Percentiles rank a stretch among this genome's conserved stretches.
These are phyloP conservation scores for Temnothorax rugatulus DNA, from an alignment of 2,888 invertebrate genomes.

Conservation along the genomic window DNA sequence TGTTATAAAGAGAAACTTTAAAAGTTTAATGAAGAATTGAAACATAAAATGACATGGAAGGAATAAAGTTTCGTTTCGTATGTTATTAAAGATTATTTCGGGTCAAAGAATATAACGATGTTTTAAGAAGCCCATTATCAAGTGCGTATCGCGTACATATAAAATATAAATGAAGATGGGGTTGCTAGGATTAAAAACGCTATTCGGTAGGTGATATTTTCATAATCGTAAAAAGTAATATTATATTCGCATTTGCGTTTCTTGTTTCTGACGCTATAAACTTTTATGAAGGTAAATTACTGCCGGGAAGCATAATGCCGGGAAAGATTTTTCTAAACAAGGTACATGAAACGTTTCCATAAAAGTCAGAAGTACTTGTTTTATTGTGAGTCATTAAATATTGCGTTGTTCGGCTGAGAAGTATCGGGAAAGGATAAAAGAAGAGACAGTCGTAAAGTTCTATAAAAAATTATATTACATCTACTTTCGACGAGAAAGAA, in stretches of 20 bases:
- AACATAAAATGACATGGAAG: neutral
- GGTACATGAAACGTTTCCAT: neutral
- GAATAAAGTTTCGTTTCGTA: neutral
- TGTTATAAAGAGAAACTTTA: neutral
- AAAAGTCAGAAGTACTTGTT: neutral
- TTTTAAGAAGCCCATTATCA: neutral
- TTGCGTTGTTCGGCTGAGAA: neutral
- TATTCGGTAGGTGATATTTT: constrained; percentile 40
- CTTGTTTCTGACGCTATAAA: constrained; percentile 6
- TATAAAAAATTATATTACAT: constrained; percentile 38
- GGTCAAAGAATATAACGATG: neutral
- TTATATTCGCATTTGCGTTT: constrained; percentile 20
- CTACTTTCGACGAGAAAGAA: neutral
- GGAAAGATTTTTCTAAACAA: constrained; percentile 9
- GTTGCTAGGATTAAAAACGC: constrained; percentile 12
- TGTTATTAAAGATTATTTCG: neutral
- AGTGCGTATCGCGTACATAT: neutral
- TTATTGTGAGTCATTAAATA: constrained; percentile 21
- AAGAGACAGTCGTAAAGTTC: neutral
- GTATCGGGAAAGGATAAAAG: constrained; percentile 20
- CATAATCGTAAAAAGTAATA: constrained; percentile 2
- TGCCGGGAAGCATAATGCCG: neutral
- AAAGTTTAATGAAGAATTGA: neutral
- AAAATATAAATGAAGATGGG: neutral
- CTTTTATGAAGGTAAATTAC: constrained; percentile 31